Conservation (phyloP, 1,140 invertebrate species). For the Eurosta solidaginis region DNA sequence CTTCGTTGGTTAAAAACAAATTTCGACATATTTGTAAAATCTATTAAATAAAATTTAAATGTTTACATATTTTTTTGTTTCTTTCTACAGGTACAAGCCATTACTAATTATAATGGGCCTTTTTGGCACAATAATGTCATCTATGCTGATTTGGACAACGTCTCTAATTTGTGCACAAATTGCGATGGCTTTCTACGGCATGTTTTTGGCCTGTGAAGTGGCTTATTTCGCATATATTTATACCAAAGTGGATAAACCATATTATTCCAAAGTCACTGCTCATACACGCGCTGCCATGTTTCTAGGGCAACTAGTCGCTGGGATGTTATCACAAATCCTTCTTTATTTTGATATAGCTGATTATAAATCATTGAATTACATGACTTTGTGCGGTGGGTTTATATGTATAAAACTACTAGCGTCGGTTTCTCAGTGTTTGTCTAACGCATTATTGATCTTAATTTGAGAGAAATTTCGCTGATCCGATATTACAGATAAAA, state of each 20-base stretch:
- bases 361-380: conserved; percentile 73
- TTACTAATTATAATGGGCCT: conserved; percentile 77
- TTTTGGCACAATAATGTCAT: conserved; percentile 72
- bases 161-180: conserved; percentile 69
- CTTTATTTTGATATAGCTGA: conserved; percentile 66
- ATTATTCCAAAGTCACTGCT: conserved; percentile 77
- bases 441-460: too few species aligned
- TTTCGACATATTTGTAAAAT: too few species aligned
- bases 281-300: conserved; percentile 73
- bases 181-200: conserved; percentile 73
- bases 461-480: too few species aligned
- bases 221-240: conserved; percentile 94
- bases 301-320: conserved; percentile 69
- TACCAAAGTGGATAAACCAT: conserved; percentile 78
- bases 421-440: too few species aligned
- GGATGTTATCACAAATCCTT: conserved; percentile 68
- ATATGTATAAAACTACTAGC: too few species aligned
- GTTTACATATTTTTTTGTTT: too few species aligned
- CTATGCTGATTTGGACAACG: conserved; percentile 72
- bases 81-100: conserved; percentile 73
- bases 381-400: conserved; percentile 68
- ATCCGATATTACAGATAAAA: too few species aligned
- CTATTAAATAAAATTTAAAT: too few species aligned
- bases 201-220: conserved; percentile 86
- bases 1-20: too few species aligned